A percentile compares a stretch with the other conserved stretches of the same genome.
Evolutionary conservation across 2,888 invertebrate species (phyloP).

Genomic region (Nephrotoma appendiculata): DNA sequence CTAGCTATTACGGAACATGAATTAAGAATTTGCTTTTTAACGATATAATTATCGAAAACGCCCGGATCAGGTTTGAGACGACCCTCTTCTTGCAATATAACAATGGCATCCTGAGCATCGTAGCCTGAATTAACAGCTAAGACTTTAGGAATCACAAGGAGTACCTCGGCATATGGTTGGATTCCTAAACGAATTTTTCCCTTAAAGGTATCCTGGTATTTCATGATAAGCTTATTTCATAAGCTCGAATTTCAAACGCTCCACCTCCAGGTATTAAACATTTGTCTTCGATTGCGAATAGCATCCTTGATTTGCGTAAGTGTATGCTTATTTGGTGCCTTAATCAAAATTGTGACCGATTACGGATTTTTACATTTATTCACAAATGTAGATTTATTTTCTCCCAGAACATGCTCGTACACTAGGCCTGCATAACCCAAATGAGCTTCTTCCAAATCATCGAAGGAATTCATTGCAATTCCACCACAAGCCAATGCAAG

Average conservation of each 20-base stretch:
- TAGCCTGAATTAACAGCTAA: constrained; percentile 88
- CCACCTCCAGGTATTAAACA: constrained; percentile 90
- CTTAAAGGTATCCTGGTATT: constrained; percentile 72
- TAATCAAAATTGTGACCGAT: constrained; percentile 92
- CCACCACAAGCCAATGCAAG: constrained; percentile 92
- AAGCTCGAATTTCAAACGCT: constrained; percentile 83
- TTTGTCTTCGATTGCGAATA: constrained; percentile 82
- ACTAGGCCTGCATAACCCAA: constrained; percentile 87
- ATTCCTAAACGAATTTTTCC: constrained; percentile 82
- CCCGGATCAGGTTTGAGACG: constrained; percentile 61
- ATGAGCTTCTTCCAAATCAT: constrained; percentile 73
- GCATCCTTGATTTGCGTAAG: constrained; percentile 94
- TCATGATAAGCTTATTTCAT: constrained; percentile 62
- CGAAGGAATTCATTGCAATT: constrained; percentile 85
- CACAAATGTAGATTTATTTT: constrained; percentile 95
- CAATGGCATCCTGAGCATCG: constrained; percentile 89
- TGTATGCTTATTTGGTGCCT: constrained; percentile 94
- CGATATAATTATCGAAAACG: constrained; percentile 89
- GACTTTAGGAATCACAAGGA: constrained; percentile 87
- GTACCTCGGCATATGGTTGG: constrained; percentile 90
- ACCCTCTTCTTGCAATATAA: constrained; percentile 86
- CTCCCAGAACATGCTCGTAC: constrained; percentile 94
- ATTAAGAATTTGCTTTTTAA: constrained; percentile 93
- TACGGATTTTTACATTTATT: constrained; percentile 91
- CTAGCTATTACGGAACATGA: constrained; percentile 96